Conservation (phyloP, 1,140 invertebrate genomes). For the Drosophila nannoptera region DNA sequence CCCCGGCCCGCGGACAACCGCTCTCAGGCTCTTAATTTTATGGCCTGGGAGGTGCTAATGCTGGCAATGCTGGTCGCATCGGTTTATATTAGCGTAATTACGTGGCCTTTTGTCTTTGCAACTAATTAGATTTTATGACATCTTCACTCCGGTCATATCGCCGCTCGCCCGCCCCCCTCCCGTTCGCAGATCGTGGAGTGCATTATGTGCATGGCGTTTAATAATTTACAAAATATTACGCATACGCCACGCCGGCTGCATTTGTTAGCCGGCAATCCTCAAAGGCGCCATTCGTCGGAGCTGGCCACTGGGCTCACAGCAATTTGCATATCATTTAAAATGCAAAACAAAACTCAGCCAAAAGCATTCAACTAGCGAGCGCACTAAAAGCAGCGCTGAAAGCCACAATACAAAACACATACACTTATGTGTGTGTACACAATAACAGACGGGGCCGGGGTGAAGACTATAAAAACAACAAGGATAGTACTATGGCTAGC, state of each 20-base stretch:
- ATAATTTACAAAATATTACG: slow-evolving; percentile 69
- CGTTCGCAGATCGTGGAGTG: slow-evolving; percentile 3
- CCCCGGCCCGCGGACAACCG: too few relatives aligned
- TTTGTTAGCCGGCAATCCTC: slow-evolving; percentile 41
- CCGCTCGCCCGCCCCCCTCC: background rate
- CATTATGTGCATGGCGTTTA: slow-evolving; percentile 35
- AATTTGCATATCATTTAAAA: slow-evolving; percentile 76
- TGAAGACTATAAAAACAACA: slow-evolving; percentile 28
- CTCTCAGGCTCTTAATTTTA: slow-evolving; percentile 49
- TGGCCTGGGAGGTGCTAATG: slow-evolving; percentile 64
- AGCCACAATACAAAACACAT: slow-evolving; percentile 43
- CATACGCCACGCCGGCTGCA: slow-evolving; percentile 54
- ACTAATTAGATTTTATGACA: slow-evolving; percentile 73
- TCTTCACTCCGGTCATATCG: slow-evolving; percentile 1
- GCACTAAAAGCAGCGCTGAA: slow-evolving; percentile 49
- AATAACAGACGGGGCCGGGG: slow-evolving; percentile 5
- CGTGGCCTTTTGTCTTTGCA: slow-evolving; percentile 66
- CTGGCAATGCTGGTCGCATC: slow-evolving; percentile 29
- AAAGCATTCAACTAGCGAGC: slow-evolving; percentile 56
- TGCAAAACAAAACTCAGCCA: slow-evolving; percentile 52
- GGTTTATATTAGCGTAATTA: slow-evolving; percentile 69
- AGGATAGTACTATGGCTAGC: slow-evolving; percentile 17
- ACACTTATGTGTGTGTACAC: slow-evolving; percentile 32
- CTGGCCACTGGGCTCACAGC: slow-evolving; percentile 38
- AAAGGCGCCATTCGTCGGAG: slow-evolving; percentile 47